phyloP scores from a whole-genome alignment of 2,113 vertebrate species.

The Alectura lathami region DNA sequence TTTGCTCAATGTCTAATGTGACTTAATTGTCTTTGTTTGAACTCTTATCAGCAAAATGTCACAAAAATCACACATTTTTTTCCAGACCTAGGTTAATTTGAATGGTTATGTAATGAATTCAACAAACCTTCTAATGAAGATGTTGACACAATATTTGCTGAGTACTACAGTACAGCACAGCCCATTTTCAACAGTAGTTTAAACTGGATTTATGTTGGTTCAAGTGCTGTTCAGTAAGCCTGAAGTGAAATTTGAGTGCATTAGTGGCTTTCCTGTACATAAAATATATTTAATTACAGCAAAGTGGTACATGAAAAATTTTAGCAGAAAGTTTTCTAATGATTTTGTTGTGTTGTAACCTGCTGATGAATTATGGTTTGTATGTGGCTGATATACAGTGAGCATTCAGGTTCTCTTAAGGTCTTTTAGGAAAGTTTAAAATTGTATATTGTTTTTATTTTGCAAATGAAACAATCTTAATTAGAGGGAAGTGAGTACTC shows the following conservation, averaged over 20 bases:
- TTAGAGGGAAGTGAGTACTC: slow-evolving; percentile 17
- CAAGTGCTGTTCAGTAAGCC: neutral
- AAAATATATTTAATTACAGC: neutral
- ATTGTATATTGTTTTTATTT: neutral
- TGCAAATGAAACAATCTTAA: slow-evolving; percentile 21
- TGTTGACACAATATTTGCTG: neutral
- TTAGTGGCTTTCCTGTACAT: neutral
- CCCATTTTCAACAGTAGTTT: neutral
- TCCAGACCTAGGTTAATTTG: neutral
- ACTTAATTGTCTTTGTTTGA: neutral
- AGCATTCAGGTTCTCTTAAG: neutral
- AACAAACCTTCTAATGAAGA: neutral
- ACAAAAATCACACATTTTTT: neutral
- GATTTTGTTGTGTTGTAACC: neutral
- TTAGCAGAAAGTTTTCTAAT: neutral
- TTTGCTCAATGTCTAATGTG: neutral
- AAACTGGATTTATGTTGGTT: neutral
- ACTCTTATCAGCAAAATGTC: neutral
- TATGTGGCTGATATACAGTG: neutral
- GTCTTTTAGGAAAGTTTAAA: neutral
- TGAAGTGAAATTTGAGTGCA: neutral
- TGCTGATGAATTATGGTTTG: neutral
- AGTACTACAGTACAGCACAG: neutral
- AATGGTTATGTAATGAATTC: neutral
- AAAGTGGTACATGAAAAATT: neutral